These are phyloP conservation scores for Argyrosomus regius DNA, from an alignment of 2,797 vertebrate species.

Conservation along the genomic window DNA sequence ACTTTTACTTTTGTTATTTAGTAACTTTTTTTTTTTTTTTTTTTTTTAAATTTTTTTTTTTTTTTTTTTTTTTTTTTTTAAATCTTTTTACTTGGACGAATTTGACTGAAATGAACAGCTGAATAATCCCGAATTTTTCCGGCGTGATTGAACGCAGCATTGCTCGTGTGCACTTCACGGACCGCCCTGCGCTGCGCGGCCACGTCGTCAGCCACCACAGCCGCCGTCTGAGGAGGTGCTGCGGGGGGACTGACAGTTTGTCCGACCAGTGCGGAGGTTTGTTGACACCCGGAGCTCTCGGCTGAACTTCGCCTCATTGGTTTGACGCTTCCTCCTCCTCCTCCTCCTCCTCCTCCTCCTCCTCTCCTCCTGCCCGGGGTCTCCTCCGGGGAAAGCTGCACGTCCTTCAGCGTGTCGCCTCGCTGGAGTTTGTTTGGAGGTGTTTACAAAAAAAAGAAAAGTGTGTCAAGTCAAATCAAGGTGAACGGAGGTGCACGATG, in stretches of 20 bases:
- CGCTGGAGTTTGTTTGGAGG: neutral
- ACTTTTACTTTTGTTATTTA: neutral
- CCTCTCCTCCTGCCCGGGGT: neutral
- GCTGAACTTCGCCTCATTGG: conserved; percentile 49
- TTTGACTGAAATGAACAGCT: neutral
- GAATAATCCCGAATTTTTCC: neutral
- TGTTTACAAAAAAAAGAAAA: conserved; percentile 30
- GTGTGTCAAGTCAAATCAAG: conserved; percentile 37
- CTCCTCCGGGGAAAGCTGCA: conserved; percentile 1
- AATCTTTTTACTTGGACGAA: too few relatives aligned
- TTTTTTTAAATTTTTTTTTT: too few relatives aligned
- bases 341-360: neutral
- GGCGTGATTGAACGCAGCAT: conserved; percentile 31
- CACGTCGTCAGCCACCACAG: conserved; percentile 35
- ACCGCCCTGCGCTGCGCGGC: conserved; percentile 32
- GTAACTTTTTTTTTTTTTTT: too few relatives aligned
- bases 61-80: too few relatives aligned
- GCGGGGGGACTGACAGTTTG: neutral
- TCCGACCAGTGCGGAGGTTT: conserved; percentile 28
- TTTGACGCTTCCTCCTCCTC: neutral
- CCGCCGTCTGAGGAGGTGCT: fast-evolving
- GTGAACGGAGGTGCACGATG: conserved; percentile 44
- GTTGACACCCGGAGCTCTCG: conserved; percentile 10
- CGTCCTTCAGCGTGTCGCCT: conserved; percentile 46
- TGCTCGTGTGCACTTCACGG: conserved; percentile 25